phyloP scores from a whole-genome alignment of 2,797 vertebrate species.

The Mormyrops boulengeri region DNA sequence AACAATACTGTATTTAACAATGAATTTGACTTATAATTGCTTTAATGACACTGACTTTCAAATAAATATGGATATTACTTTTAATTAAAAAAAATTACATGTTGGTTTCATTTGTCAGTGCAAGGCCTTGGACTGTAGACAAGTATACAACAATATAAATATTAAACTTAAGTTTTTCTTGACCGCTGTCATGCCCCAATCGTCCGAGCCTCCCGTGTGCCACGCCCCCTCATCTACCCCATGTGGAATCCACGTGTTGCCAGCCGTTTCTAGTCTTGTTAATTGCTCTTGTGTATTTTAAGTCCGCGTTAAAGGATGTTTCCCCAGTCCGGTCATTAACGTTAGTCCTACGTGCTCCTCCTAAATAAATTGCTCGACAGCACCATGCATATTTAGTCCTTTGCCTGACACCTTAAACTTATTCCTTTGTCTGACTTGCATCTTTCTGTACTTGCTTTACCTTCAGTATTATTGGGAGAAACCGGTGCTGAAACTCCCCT shows the following conservation, averaged over 20 bases:
- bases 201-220: background rate
- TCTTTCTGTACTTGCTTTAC: background rate
- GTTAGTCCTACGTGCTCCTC: background rate
- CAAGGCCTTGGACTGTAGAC: background rate
- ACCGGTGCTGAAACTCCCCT: background rate
- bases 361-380: background rate
- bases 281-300: background rate
- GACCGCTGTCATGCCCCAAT: background rate
- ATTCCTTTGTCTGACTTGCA: background rate
- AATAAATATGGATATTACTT: background rate
- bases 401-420: background rate
- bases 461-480: background rate
- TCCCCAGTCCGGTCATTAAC: background rate
- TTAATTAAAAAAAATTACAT: background rate
- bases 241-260: background rate
- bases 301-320: background rate
- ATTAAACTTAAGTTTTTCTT: background rate
- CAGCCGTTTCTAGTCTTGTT: background rate
- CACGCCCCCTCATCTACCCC: background rate
- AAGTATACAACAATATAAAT: background rate
- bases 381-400: background rate
- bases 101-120: background rate
- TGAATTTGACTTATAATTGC: background rate
- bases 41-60: background rate
- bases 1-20: conserved; percentile 3